These are phyloP conservation scores for Biston stratarius DNA, from an alignment of 2,888 invertebrate species.

Conservation along the genomic window DNA sequence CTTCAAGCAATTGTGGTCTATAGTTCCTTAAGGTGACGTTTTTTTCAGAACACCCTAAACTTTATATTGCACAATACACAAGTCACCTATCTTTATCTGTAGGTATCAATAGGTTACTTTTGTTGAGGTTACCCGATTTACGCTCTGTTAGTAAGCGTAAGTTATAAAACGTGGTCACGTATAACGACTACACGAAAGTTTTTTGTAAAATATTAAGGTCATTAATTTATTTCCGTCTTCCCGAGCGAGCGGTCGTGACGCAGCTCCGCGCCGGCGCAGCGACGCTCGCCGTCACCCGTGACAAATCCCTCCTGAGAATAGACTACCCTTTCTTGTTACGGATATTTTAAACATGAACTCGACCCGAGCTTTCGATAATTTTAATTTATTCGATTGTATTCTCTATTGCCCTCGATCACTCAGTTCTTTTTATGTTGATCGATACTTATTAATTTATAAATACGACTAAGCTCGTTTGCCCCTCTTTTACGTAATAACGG, in stretches of 20 bases:
- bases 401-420: constrained; percentile 22
- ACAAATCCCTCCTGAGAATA: constrained; percentile 59
- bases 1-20: no score
- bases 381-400: constrained; percentile 37
- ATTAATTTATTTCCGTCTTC: constrained; percentile 44
- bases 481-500: background rate
- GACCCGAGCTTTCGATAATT: constrained; percentile 35
- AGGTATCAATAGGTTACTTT: background rate
- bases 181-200: background rate
- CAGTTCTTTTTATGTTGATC: constrained; percentile 11
- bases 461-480: background rate
- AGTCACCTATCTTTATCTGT: no score
- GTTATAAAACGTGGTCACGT: no score
- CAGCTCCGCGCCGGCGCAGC: constrained; percentile 34
- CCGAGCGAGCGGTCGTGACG: constrained; percentile 40
- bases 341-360: constrained; percentile 41
- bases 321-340: constrained; percentile 42
- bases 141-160: no score
- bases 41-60: no score
- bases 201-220: constrained; percentile 44
- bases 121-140: no score
- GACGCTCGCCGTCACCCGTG: constrained; percentile 53
- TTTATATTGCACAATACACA: no score
- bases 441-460: background rate
- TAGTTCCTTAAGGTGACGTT: no score